phyloP scores from a whole-genome alignment of 2,113 vertebrate genomes.

The Chloropsis cyanopogon region DNA sequence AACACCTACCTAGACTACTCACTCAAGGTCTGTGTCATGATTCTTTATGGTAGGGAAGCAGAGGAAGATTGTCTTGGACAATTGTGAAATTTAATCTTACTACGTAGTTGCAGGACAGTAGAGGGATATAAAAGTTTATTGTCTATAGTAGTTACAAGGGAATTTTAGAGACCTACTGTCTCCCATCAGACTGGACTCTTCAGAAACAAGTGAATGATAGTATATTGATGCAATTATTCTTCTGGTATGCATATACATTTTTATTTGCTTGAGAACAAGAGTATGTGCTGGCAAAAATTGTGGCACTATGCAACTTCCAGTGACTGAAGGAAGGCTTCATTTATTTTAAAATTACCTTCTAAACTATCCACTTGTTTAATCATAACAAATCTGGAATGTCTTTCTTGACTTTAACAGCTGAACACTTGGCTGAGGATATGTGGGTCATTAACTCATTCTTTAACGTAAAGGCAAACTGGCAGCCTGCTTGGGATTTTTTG shows the following conservation, averaged over 20 bases:
- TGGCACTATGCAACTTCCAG: neutral
- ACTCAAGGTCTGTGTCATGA: neutral
- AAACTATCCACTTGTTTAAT: neutral
- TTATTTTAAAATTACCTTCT: neutral
- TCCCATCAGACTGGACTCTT: neutral
- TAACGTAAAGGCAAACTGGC: neutral
- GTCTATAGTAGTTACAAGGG: neutral
- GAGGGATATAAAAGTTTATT: neutral
- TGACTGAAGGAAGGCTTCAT: neutral
- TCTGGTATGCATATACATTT: neutral
- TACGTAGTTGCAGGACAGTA: neutral
- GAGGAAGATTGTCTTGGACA: neutral
- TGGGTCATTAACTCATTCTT: neutral
- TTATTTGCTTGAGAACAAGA: neutral
- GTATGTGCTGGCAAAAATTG: neutral
- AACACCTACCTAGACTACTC: neutral
- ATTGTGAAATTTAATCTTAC: neutral
- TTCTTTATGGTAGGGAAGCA: neutral
- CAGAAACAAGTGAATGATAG: neutral
- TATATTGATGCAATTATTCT: neutral
- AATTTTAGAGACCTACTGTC: neutral
- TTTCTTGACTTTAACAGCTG: neutral
- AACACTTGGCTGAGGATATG: neutral
- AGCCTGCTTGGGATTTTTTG: neutral
- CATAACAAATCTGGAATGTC: neutral